Evolutionary conservation across 1,140 invertebrate species (phyloP), one percentile per base, ranked within the genome.

Genomic region (Hestina assimilis): DNA sequence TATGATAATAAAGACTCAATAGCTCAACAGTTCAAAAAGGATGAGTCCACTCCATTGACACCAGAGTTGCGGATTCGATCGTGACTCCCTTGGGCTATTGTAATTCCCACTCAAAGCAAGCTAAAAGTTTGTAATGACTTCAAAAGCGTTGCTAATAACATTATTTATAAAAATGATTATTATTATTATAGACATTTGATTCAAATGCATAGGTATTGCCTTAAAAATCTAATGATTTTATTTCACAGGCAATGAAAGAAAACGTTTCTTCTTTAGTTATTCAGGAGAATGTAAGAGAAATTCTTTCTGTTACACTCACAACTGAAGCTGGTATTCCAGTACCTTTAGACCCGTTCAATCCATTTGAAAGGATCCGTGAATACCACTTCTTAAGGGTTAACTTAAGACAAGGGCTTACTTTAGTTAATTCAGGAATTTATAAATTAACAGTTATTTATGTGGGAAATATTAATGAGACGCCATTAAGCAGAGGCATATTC

Each of bases 391-490:
- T 87, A 11, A 75, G 63, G 62, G 63, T 87, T 7, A 77, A 84
- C 35, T 52, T 87, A 38, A 50, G 52, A 40, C 54, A 63, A 9
- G 81, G 82, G 19, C 21, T 59, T 0, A 75, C 75, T 2, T 56
- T 87, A 11, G 52, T 19, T 0, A 65, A 71, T n/a, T 72, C 62
- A 12, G 17, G 62, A 41, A 43, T 61, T 4, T 85, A 85, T 48
- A 45, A 23, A 2, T 20, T 86, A 4, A 70, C 43, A 9, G 68
- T 87, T 2, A 40, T 9, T 6, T 87, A 86, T 43, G 35, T 86
- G 4, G 84, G 84, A 14, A 80, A 84, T 45, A 87, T 87, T 9
- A 87, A 87, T 53, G 84, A 84, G 45, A 86, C 84, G n/a, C 84
- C 84, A 9, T 47, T 87, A 0, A 78, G 76, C 0, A 61, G 84